A percentile compares a stretch with the other conserved stretches of the same genome.
These are phyloP conservation scores for Myotis brandtii DNA, from an alignment of 2,113 vertebrate species.

Conservation along the genomic window DNA sequence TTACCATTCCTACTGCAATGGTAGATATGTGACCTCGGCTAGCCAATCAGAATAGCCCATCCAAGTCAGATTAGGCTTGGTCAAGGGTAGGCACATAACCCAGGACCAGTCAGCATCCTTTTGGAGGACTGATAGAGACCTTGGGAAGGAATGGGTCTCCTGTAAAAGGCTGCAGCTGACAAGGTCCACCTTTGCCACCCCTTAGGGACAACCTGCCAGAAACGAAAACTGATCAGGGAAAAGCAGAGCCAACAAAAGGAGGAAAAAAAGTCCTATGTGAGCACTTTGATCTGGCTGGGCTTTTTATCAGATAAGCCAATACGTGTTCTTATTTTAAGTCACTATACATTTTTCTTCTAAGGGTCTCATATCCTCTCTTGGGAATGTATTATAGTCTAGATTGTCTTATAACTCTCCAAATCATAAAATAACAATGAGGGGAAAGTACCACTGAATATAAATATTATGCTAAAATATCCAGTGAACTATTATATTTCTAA, in stretches of 20 bases:
- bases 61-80: neutral
- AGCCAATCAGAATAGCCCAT: neutral
- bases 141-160: neutral
- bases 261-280: neutral
- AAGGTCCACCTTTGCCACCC: neutral
- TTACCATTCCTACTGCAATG: neutral
- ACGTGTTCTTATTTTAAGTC: neutral
- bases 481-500: conserved; percentile 50
- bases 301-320: conserved; percentile 8
- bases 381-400: neutral
- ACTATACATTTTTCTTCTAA: neutral
- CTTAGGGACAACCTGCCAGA: neutral
- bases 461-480: conserved; percentile 37
- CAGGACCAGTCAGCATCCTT: neutral
- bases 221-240: neutral
- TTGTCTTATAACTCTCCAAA: neutral
- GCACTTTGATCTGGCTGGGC: neutral
- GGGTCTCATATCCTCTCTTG: neutral
- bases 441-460: conserved; percentile 33
- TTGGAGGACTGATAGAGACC: neutral
- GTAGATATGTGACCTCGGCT: neutral
- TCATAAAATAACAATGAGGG: conserved; percentile 24
- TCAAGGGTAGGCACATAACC: neutral
- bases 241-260: neutral
- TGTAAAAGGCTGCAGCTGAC: neutral